phyloP scores from a whole-genome alignment of 2,888 invertebrate genomes.

The Zygaena filipendulae region DNA sequence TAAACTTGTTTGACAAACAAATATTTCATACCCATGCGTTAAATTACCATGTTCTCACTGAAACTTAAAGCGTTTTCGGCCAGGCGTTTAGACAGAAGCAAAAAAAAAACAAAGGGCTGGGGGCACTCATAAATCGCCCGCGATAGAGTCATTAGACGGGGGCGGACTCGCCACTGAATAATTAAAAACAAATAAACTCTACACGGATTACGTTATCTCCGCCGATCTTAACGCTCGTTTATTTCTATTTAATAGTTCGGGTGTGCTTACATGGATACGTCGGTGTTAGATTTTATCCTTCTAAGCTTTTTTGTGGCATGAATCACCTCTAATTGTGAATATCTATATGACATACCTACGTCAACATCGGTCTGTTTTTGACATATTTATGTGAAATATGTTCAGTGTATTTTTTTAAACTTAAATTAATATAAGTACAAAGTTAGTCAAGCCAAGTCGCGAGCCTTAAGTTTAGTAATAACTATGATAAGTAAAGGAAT shows the following conservation, averaged over 20 bases:
- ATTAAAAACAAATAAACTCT: slow-evolving; percentile 66
- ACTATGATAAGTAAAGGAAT: too few relatives aligned
- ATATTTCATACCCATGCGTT: too few relatives aligned
- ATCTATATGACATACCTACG: too few relatives aligned
- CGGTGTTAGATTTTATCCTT: slow-evolving; percentile 6
- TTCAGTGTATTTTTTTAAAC: too few relatives aligned
- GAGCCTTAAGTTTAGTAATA: too few relatives aligned
- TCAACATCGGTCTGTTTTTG: too few relatives aligned
- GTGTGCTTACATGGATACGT: slow-evolving; percentile 29
- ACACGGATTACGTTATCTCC: slow-evolving; percentile 60
- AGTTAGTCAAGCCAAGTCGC: too few relatives aligned
- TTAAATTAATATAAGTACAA: too few relatives aligned
- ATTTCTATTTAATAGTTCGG: slow-evolving; percentile 48
- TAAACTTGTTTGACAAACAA: too few relatives aligned
- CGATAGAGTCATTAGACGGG: slow-evolving; percentile 64
- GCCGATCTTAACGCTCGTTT: slow-evolving; percentile 44
- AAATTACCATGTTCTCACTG: slow-evolving; percentile 28
- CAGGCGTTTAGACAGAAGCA: too few relatives aligned
- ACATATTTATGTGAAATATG: too few relatives aligned
- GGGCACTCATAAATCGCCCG: slow-evolving; percentile 49
- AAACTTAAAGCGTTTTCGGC: slow-evolving; percentile 34
- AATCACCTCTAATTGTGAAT: too few relatives aligned
- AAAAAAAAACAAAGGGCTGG: slow-evolving; percentile 49
- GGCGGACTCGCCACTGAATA: slow-evolving; percentile 56
- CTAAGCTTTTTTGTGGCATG: not conserved